Base-by-base conservation (phyloP, 2,113 vertebrate genomes). In the Ochotona curzoniae region DNA sequence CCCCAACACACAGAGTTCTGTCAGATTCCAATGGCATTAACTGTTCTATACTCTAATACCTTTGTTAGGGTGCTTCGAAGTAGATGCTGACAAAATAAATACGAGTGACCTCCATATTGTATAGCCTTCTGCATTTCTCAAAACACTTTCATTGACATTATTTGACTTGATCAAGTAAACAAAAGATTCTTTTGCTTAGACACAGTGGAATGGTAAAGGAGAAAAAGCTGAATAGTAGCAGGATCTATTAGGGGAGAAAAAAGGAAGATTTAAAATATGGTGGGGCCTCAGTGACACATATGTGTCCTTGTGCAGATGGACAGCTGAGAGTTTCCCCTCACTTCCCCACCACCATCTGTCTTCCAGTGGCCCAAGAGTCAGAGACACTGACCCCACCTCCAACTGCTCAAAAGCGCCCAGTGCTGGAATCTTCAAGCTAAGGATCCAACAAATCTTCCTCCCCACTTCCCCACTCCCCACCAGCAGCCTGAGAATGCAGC, bases 31-130 rank as follows among this genome's bases (percentile, higher is more conserved):
- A 17, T 2, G 3, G 75, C n/a, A 30, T 64, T 92, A 69, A 76
- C 38, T 64, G 28, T 44, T 92, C 92, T 73, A 30, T 54, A 75
- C 85, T 74, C 10, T 0, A 44, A 75, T 38, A 57, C 6, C 67
- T 96, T 78, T 70, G 87, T 80, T 63, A 26, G 60, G 63, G 44
- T 57, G n/a, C 91, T 96, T 85, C 63, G 15, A 70, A 88, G 79
- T 7, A 54, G 8, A 67, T 23, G 44, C 70, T 49, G 30, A 61
- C 13, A 30, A 93, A 82, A 91, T 35, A 85, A 91, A 67, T 47
- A 63, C 0, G 1, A 61, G 66, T 35, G 67, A 83, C 70, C 44
- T 60, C 60, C 26, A 12, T 23, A 51, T 26, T 25, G n/a, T 15
- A 67, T 20, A 85, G 51, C n/a, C 18, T 44, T 89, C 76, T 47